These are phyloP conservation scores for Morpho achilles DNA, from an alignment of 2,888 invertebrate species.

Conservation along the genomic window DNA sequence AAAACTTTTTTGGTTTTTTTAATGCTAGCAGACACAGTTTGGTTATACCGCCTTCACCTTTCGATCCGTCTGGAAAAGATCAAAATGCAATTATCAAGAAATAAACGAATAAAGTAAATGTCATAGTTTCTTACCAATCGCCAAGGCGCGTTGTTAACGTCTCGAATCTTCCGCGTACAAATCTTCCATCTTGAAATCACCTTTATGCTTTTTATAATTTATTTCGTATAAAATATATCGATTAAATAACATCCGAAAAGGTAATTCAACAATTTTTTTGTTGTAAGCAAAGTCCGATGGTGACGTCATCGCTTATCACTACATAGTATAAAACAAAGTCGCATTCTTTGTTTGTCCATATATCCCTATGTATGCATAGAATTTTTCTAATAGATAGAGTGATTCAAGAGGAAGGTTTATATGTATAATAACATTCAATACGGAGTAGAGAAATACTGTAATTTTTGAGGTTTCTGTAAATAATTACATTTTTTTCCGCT, in stretches of 20 bases:
- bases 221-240: conserved; percentile 24
- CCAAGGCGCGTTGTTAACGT: conserved; percentile 37
- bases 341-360: too few relatives aligned
- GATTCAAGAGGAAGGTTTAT: too few relatives aligned
- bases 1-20: background rate
- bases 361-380: too few relatives aligned
- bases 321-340: too few relatives aligned
- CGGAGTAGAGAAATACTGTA: too few relatives aligned
- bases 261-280: too few relatives aligned
- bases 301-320: background rate
- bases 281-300: too few relatives aligned
- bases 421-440: too few relatives aligned
- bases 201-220: conserved; percentile 20
- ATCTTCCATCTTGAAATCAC: conserved; percentile 16
- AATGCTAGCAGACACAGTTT: conserved; percentile 14
- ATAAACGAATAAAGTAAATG: conserved; percentile 27
- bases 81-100: conserved; percentile 64
- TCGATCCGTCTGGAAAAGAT: conserved; percentile 59
- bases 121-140: conserved; percentile 40
- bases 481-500: too few relatives aligned
- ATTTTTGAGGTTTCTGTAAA: too few relatives aligned
- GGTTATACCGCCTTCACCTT: conserved; percentile 12
- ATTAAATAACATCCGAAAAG: too few relatives aligned
- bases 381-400: too few relatives aligned
- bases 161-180: conserved; percentile 10